These are phyloP conservation scores for Mola mola DNA, from an alignment of 2,113 vertebrate genomes.

Conservation along the genomic window DNA sequence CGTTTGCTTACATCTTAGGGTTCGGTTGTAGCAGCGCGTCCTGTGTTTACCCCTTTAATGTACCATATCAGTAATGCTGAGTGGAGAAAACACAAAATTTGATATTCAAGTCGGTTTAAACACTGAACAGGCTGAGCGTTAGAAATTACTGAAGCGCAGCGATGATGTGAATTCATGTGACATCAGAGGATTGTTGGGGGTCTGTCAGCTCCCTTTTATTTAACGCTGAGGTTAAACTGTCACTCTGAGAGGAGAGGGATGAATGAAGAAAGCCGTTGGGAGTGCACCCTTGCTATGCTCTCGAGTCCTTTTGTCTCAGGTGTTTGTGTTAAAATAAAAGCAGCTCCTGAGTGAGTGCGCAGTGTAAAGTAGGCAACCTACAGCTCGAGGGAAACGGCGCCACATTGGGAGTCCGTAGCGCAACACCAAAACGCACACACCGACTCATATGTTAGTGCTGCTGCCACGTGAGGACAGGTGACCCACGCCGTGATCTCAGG, in stretches of 20 bases:
- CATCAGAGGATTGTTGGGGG: conserved; percentile 1
- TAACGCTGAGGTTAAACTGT: conserved; percentile 1
- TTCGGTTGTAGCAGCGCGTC: conserved; percentile 12
- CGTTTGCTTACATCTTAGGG: conserved; percentile 39
- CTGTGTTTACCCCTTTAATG: conserved; percentile 12
- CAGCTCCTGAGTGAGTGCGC: conserved; percentile 9
- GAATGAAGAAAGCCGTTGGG: conserved; percentile 10
- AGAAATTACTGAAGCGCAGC: neutral
- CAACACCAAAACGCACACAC: neutral
- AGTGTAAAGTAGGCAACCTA: conserved; percentile 23
- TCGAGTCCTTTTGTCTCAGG: neutral
- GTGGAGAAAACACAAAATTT: conserved; percentile 1
- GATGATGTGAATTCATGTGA: neutral
- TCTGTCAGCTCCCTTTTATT: conserved; percentile 1
- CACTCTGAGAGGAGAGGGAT: neutral
- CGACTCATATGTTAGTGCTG: neutral
- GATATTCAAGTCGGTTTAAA: conserved; percentile 9
- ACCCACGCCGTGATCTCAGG: conserved; percentile 6
- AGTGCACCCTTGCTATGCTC: neutral
- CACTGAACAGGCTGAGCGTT: neutral
- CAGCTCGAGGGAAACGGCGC: conserved; percentile 20
- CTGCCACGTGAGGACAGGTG: neutral
- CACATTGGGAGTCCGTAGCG: neutral
- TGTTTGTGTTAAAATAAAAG: conserved; percentile 8
- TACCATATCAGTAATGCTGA: neutral